Evolutionary conservation across 1,140 invertebrate species (phyloP).

Genomic region (Eriosoma lanigerum): DNA sequence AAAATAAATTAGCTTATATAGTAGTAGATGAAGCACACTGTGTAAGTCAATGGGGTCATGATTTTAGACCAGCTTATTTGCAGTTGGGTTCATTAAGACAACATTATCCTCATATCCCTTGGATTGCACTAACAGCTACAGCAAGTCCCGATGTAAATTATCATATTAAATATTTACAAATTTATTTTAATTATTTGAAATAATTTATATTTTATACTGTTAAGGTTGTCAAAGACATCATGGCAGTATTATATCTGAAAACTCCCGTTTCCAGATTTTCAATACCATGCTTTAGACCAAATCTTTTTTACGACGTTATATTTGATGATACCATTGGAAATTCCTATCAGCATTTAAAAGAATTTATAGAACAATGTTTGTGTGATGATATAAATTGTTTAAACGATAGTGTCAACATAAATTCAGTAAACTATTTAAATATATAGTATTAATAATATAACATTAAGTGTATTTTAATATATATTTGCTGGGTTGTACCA

Average conservation of each 20-base stretch:
- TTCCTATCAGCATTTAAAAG: constrained; percentile 73
- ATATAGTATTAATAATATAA: neutral
- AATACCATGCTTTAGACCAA: constrained; percentile 67
- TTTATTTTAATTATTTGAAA: neutral
- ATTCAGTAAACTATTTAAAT: constrained; percentile 28
- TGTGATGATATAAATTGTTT: constrained; percentile 52
- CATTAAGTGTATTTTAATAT: no score
- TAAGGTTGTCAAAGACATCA: constrained; percentile 65
- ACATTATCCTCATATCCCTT: constrained; percentile 72
- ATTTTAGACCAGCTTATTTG: constrained; percentile 93
- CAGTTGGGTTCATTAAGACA: constrained; percentile 68
- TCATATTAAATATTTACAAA: neutral
- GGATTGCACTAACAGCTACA: constrained; percentile 94
- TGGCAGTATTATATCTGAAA: constrained; percentile 62
- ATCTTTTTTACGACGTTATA: constrained; percentile 72
- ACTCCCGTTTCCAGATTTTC: constrained; percentile 64
- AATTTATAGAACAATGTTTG: constrained; percentile 67
- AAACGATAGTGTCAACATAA: constrained; percentile 42
- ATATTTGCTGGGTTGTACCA: no score
- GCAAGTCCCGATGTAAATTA: constrained; percentile 62
- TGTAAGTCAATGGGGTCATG: constrained; percentile 97
- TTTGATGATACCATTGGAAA: constrained; percentile 80
- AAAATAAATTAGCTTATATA: constrained; percentile 64
- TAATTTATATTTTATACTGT: constrained; percentile 29
- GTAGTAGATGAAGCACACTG: constrained; percentile 96